These are phyloP conservation scores for Spodoptera frugiperda DNA, from an alignment of 1,140 invertebrate species.

Conservation along the genomic window DNA sequence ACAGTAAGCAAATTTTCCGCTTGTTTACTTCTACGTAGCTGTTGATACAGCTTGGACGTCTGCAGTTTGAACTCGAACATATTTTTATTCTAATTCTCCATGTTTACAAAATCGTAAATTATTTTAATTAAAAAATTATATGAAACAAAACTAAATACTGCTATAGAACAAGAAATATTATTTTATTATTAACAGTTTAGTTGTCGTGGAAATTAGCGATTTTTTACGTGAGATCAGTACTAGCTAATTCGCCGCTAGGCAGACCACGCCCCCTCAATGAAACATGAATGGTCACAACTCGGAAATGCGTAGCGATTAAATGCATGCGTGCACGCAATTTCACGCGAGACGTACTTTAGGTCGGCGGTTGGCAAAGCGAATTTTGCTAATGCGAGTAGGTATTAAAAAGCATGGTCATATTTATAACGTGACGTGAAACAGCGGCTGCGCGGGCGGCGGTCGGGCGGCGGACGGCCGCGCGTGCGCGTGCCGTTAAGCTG, in stretches of 20 bases:
- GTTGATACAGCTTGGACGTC: slow-evolving; percentile 18
- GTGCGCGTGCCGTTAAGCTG: slow-evolving; percentile 72
- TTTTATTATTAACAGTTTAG: slow-evolving; percentile 22
- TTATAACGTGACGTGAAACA: slow-evolving; percentile 47
- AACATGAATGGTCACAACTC: slow-evolving; percentile 37
- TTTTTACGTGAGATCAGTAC: background rate
- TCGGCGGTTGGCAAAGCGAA: slow-evolving; percentile 39
- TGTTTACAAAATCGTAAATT: slow-evolving; percentile 13
- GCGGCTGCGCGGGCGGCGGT: slow-evolving; percentile 24
- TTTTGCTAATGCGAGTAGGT: slow-evolving; percentile 45
- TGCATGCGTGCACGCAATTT: slow-evolving; percentile 33
- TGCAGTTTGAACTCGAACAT: slow-evolving; percentile 11
- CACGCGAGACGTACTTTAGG: slow-evolving; percentile 34
- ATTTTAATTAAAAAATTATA: background rate
- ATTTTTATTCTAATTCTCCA: background rate
- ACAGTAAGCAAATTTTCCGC: slow-evolving; percentile 35
- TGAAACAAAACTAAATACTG: background rate
- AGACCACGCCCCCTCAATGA: slow-evolving; percentile 16
- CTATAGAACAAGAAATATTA: background rate
- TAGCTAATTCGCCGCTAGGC: slow-evolving; percentile 10
- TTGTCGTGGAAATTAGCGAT: background rate
- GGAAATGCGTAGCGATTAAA: slow-evolving; percentile 31
- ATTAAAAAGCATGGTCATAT: slow-evolving; percentile 49
- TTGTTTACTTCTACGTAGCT: slow-evolving; percentile 34
- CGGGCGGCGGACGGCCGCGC: slow-evolving; percentile 60